Evolutionary conservation across 1,140 invertebrate species (phyloP).

Genomic region (Onthophagus taurus): DNA sequence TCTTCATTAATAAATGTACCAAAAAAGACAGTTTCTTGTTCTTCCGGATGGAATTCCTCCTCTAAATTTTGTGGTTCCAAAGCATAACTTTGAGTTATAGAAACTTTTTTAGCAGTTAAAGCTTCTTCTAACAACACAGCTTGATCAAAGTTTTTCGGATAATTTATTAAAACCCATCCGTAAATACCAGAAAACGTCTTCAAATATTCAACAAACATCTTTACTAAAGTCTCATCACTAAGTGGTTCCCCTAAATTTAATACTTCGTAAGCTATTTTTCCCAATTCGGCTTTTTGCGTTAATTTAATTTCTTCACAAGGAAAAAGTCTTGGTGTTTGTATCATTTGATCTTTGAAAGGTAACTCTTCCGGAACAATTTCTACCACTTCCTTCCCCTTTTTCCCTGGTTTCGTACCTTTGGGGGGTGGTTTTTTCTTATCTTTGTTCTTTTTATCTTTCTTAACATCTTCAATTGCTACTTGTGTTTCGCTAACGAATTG

Average conservation of each 20-base stretch:
- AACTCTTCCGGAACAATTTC: background rate
- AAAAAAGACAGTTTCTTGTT: too few species aligned
- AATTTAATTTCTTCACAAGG: slow-evolving; percentile 46
- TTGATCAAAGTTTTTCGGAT: slow-evolving; percentile 46
- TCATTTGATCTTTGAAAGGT: slow-evolving; percentile 23
- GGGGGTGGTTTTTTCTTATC: slow-evolving; percentile 11
- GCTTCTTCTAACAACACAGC: slow-evolving; percentile 45
- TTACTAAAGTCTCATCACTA: slow-evolving; percentile 43
- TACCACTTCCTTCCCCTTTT: slow-evolving; percentile 16
- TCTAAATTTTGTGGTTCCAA: background rate
- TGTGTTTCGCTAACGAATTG: slow-evolving; percentile 14
- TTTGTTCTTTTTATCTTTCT: slow-evolving; percentile 9
- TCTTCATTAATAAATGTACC: too few species aligned
- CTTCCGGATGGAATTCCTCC: too few species aligned
- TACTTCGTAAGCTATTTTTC: slow-evolving; percentile 44
- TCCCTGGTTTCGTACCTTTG: slow-evolving; percentile 8
- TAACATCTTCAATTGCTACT: slow-evolving; percentile 8
- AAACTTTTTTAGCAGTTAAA: slow-evolving; percentile 19
- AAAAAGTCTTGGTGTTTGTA: slow-evolving; percentile 45
- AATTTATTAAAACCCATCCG: slow-evolving; percentile 54
- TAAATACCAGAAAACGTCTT: slow-evolving; percentile 40
- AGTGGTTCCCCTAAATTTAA: slow-evolving; percentile 43
- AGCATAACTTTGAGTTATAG: slow-evolving; percentile 1
- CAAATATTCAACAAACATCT: slow-evolving; percentile 50
- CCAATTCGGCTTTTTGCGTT: slow-evolving; percentile 42